These are phyloP conservation scores for Biston stratarius DNA, from an alignment of 2,888 invertebrate genomes.

Conservation along the genomic window DNA sequence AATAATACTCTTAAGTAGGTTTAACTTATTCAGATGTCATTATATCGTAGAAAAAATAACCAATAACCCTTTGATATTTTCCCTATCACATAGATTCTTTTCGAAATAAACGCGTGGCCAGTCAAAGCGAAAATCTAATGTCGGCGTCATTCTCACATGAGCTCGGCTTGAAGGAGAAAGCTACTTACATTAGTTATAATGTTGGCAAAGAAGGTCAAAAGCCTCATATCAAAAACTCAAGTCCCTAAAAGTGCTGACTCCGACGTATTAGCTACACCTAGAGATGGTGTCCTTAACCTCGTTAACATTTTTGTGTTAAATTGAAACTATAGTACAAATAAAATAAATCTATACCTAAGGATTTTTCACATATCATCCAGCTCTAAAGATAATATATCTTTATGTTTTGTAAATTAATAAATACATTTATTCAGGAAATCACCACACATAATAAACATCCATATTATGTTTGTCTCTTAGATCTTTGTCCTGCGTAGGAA, in stretches of 20 bases:
- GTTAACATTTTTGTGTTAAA: slow-evolving; percentile 31
- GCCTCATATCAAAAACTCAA: slow-evolving; percentile 37
- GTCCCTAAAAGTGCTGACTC: slow-evolving; percentile 38
- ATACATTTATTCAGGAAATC: no score
- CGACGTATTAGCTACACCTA: slow-evolving; percentile 37
- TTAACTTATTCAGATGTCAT: not conserved
- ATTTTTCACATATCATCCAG: no score
- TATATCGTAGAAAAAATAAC: not conserved
- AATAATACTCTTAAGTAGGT: not conserved
- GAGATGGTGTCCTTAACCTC: slow-evolving; percentile 43
- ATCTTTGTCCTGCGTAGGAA: no score
- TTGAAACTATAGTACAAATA: slow-evolving; percentile 26
- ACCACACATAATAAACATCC: no score
- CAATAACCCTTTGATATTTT: slow-evolving; percentile 29
- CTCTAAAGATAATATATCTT: no score
- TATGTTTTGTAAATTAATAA: no score
- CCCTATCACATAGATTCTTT: slow-evolving; percentile 22
- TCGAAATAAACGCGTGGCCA: slow-evolving; percentile 29
- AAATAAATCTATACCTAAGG: no score
- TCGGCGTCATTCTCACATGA: slow-evolving; percentile 27
- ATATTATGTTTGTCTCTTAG: no score
- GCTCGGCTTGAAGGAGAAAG: slow-evolving; percentile 14
- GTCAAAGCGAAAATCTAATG: slow-evolving; percentile 29
- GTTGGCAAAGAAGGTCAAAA: slow-evolving; percentile 25
- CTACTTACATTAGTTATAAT: slow-evolving; percentile 33